Evolutionary conservation across 2,888 invertebrate species (phyloP).

Genomic region (Microctonus brassicae): DNA sequence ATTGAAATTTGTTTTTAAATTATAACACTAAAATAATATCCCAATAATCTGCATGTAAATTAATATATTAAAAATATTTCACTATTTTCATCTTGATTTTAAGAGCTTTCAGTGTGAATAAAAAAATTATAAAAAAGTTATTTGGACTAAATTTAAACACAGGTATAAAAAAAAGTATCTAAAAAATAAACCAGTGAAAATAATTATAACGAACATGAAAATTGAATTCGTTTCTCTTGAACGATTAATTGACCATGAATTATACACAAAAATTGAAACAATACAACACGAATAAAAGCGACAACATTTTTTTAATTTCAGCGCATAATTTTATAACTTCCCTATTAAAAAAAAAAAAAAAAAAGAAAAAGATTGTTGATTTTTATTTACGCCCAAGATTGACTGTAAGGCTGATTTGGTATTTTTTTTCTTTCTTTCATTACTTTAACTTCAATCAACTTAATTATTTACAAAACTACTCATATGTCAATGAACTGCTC

Average conservation of each 20-base stretch:
- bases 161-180: neutral
- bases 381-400: conserved; percentile 43
- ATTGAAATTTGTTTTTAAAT: neutral
- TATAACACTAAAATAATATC: neutral
- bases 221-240: conserved; percentile 1
- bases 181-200: neutral
- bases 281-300: conserved; percentile 22
- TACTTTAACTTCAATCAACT: conserved; percentile 51
- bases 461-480: conserved; percentile 59
- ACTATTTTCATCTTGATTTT: neutral
- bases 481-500: conserved; percentile 50
- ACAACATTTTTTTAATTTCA: conserved; percentile 4
- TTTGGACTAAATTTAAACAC: neutral
- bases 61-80: neutral
- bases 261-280: conserved; percentile 12
- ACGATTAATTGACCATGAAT: neutral
- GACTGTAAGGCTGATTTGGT: conserved; percentile 58
- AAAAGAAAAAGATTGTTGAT: conserved; percentile 22
- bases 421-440: conserved; percentile 44
- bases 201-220: conserved; percentile 18
- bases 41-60: neutral
- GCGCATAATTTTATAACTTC: neutral
- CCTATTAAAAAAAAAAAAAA: conserved; percentile 27
- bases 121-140: neutral
- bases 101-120: neutral